Evolutionary conservation across 2,888 invertebrate species (phyloP).

Genomic region (Drosophila conformis): DNA sequence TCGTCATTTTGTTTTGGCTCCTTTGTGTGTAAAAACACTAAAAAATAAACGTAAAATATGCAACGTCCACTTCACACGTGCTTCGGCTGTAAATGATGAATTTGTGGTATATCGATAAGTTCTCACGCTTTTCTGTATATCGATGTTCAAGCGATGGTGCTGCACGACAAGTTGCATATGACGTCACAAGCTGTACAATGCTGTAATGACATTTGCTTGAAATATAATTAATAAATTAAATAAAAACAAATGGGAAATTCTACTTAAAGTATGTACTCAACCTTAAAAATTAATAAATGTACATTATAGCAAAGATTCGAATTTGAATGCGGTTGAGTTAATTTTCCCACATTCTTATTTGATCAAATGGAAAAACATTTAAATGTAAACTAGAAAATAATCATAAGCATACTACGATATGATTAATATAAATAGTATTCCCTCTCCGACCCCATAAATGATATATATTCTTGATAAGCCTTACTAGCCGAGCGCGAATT

Average conservation of each 20-base stretch:
- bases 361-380: not conserved
- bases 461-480: not conserved
- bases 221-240: not conserved
- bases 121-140: not conserved
- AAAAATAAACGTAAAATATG: slow-evolving; percentile 13
- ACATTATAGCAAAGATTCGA: not conserved
- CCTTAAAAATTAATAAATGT: not conserved
- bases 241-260: too few species aligned
- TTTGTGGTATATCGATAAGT: slow-evolving; percentile 30
- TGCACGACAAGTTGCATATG: slow-evolving; percentile 4
- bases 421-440: not conserved
- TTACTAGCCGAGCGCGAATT: too few species aligned
- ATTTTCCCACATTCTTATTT: not conserved
- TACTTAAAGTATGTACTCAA: too few species aligned
- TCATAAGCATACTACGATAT: not conserved
- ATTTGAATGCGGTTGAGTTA: not conserved
- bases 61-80: slow-evolving; percentile 56
- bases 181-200: slow-evolving; percentile 9
- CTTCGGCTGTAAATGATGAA: slow-evolving; percentile 30
- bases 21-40: slow-evolving; percentile 17
- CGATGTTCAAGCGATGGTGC: slow-evolving; percentile 16
- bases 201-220: slow-evolving; percentile 9
- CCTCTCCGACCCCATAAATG: not conserved
- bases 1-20: slow-evolving; percentile 85
- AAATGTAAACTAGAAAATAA: not conserved